Conservation (phyloP, 1,140 invertebrate genomes). For the Galleria mellonella region DNA sequence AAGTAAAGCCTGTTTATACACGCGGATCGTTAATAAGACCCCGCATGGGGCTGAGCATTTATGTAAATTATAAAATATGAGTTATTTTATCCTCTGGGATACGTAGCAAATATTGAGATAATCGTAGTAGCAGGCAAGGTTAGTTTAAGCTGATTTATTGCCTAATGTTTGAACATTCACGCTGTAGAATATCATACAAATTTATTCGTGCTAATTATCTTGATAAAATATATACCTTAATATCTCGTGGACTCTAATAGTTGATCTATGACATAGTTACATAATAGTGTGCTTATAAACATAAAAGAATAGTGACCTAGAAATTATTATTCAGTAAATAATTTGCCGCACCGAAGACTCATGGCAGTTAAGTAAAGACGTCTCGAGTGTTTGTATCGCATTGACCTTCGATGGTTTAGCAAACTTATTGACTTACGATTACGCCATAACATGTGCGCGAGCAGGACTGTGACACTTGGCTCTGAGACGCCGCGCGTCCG, state of each 20-base stretch:
- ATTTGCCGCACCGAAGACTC: slow-evolving; percentile 40
- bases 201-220: neutral
- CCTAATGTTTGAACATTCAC: slow-evolving; percentile 10
- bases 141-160: slow-evolving; percentile 12
- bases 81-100: no score
- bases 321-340: slow-evolving; percentile 48
- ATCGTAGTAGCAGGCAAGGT: no score
- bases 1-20: no score
- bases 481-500: slow-evolving; percentile 33
- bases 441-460: slow-evolving; percentile 49
- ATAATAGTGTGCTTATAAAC: neutral
- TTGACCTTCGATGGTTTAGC: slow-evolving; percentile 67
- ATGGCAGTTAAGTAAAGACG: slow-evolving; percentile 45
- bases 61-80: no score
- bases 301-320: slow-evolving; percentile 36
- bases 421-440: slow-evolving; percentile 65
- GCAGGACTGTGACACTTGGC: slow-evolving; percentile 31
- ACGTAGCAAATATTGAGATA: no score
- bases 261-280: no score
- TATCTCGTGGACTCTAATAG: no score
- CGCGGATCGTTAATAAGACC: no score
- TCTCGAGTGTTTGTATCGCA: slow-evolving; percentile 54
- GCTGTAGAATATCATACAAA: no score
- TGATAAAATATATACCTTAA: no score
- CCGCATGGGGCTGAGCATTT: no score